Conservation (phyloP, 2,797 vertebrate species). For the Gallirallus australis region DNA sequence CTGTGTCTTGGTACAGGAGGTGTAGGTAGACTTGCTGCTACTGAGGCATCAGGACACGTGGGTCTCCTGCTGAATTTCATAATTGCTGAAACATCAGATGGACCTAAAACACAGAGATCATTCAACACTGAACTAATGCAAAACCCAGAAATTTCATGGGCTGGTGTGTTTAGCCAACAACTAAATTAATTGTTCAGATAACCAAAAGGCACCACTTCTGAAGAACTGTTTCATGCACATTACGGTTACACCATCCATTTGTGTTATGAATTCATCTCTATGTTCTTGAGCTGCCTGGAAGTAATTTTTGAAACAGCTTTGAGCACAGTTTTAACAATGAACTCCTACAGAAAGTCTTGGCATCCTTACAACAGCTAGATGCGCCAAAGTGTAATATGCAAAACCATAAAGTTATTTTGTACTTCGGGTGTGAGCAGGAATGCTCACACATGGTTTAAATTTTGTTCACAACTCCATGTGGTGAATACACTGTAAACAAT, state of each 20-base stretch:
- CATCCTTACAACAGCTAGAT: neutral
- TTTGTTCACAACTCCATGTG: constrained; percentile 37
- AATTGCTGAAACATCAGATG: constrained; percentile 83
- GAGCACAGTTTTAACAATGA: constrained; percentile 11
- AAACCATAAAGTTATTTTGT: constrained; percentile 5
- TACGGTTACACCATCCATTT: neutral
- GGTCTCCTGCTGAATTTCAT: constrained; percentile 89
- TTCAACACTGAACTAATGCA: neutral
- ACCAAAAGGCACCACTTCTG: neutral
- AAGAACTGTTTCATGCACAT: neutral
- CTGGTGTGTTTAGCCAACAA: neutral
- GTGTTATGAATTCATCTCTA: neutral
- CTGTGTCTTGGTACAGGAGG: constrained; percentile 93
- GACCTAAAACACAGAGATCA: constrained; percentile 81
- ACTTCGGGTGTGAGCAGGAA: constrained; percentile 21
- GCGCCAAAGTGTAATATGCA: neutral
- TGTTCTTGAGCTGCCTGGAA: neutral
- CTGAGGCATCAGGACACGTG: constrained; percentile 93
- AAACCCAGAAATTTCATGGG: neutral
- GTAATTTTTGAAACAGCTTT: neutral
- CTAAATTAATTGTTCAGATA: neutral
- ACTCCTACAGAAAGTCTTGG: constrained; percentile 17
- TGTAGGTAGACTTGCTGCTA: constrained; percentile 87
- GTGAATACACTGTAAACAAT: constrained; percentile 54
- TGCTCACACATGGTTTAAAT: constrained; percentile 31